These are phyloP conservation scores for Mamestra brassicae DNA, from an alignment of 2,888 invertebrate genomes.

Conservation along the genomic window DNA sequence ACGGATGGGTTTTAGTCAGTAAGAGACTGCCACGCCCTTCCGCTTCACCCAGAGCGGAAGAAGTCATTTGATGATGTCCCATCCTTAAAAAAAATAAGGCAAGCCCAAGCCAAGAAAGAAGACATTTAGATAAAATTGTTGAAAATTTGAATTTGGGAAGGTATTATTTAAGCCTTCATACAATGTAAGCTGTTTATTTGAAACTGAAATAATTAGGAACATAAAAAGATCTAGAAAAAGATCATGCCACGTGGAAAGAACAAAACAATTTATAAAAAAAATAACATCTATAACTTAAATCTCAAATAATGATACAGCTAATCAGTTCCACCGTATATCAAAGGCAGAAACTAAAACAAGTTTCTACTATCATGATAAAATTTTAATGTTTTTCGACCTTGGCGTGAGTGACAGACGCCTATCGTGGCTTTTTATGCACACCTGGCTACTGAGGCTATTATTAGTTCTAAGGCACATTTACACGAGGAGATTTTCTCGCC, in stretches of 20 bases:
- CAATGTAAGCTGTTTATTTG: no score
- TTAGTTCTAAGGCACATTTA: constrained; percentile 26
- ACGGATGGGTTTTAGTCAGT: no score
- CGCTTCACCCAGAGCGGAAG: no score
- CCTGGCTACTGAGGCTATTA: constrained; percentile 53
- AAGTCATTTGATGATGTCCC: no score
- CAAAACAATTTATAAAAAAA: background rate
- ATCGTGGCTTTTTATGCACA: constrained; percentile 58
- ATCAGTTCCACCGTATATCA: constrained; percentile 39
- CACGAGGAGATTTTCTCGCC: background rate
- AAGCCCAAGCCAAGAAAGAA: no score
- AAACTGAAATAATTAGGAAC: no score
- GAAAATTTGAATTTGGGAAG: no score
- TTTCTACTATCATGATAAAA: constrained; percentile 50
- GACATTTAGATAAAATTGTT: no score
- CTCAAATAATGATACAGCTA: constrained; percentile 27
- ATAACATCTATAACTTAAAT: background rate
- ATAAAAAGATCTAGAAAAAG: no score
- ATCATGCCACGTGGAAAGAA: constrained; percentile 16
- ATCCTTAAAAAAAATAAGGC: no score
- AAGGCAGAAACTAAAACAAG: constrained; percentile 43
- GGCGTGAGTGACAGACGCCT: constrained; percentile 51
- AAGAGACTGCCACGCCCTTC: no score
- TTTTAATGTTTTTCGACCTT: constrained; percentile 63
- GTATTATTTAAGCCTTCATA: no score